These are phyloP conservation scores for Seira ritae DNA, from an alignment of 2,888 invertebrate genomes.

Conservation along the genomic window DNA sequence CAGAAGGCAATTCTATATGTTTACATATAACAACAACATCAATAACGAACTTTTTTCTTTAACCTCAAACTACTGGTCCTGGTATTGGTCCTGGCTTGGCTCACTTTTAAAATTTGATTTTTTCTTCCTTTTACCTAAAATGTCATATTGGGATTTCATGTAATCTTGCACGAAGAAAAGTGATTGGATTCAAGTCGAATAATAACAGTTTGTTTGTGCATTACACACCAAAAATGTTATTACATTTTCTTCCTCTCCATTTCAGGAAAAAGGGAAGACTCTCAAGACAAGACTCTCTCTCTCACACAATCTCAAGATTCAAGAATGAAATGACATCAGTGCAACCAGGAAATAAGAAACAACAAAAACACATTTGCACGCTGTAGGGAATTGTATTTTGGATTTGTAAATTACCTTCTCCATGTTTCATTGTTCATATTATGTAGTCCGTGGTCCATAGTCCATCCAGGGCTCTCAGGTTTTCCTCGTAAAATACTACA, in stretches of 20 bases:
- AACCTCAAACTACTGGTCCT: no score
- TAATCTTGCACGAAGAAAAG: conserved; percentile 26
- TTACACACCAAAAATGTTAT: conserved; percentile 25
- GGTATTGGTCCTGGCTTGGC: conserved; percentile 26
- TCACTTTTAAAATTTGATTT: conserved; percentile 44
- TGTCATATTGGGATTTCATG: conserved; percentile 25
- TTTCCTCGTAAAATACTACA: conserved; percentile 67
- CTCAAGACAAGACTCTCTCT: conserved; percentile 1
- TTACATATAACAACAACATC: conserved; percentile 33
- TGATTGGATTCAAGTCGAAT: conserved; percentile 1
- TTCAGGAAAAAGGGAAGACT: no score
- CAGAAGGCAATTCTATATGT: neutral
- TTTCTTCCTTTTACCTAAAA: conserved; percentile 26
- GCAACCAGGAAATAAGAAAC: conserved; percentile 14
- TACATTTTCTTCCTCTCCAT: neutral
- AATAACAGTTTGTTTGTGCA: conserved; percentile 54
- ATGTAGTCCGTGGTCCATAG: no score
- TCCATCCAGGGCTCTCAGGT: conserved; percentile 69
- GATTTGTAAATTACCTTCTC: no score
- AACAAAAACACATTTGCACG: conserved; percentile 32
- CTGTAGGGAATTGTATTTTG: no score
- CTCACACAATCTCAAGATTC: no score
- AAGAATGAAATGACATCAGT: neutral
- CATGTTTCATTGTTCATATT: no score
- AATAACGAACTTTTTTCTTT: neutral